Evolutionary conservation across 1,140 invertebrate species (phyloP).

Genomic region (Cepaea nemoralis): DNA sequence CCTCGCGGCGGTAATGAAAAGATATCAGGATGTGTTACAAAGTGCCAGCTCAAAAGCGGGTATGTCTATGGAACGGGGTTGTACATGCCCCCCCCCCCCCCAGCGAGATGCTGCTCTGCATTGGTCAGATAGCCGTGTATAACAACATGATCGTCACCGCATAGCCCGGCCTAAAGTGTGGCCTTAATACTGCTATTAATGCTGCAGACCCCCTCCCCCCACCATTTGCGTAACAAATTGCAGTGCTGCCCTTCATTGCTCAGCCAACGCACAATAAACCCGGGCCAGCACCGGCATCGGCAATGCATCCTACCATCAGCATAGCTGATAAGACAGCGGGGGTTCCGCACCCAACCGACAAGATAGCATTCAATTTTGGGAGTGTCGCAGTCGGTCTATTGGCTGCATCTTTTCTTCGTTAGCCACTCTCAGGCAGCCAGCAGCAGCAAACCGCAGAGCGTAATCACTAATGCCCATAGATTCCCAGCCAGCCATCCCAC

Average conservation of each 20-base stretch:
- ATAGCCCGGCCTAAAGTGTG: not conserved
- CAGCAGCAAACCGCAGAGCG: no score
- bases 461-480: no score
- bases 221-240: no score
- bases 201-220: not conserved
- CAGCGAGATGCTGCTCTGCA: slow-evolving; percentile 29
- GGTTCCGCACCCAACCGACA: not conserved
- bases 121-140: slow-evolving; percentile 15
- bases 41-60: not conserved
- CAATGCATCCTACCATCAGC: no score
- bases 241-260: not conserved
- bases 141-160: slow-evolving; percentile 31
- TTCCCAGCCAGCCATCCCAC: no score
- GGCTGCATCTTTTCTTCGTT: no score
- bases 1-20: not conserved
- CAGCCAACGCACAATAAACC: not conserved
- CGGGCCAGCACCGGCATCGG: not conserved
- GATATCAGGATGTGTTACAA: not conserved
- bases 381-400: not conserved
- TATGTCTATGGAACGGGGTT: slow-evolving; percentile 15
- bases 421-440: no score
- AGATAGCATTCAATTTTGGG: not conserved
- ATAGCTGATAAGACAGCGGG: not conserved
- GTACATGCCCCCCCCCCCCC: slow-evolving; percentile 43
- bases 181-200: not conserved